A percentile compares a stretch with the other conserved stretches of the same genome.
Evolutionary conservation across 2,113 vertebrate genomes (phyloP).

Genomic region (Tonatia bakeri): DNA sequence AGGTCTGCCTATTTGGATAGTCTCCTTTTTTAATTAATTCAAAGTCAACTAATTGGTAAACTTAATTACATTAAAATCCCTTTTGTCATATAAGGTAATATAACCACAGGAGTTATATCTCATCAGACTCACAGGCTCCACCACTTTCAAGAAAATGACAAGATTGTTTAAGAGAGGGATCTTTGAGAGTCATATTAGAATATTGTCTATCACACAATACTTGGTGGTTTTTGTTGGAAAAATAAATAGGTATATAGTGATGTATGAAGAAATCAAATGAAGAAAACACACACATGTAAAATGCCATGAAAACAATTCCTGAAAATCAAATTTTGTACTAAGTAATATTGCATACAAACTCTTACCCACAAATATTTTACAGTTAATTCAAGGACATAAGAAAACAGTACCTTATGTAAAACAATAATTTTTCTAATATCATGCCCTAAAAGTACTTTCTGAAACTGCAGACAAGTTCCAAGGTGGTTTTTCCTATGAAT

Average conservation of each 20-base stretch:
- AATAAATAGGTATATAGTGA: not conserved
- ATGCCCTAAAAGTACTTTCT: not conserved
- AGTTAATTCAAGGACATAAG: not conserved
- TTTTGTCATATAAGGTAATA: not conserved
- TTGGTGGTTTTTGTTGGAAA: not conserved
- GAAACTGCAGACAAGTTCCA: not conserved
- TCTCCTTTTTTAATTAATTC: not conserved
- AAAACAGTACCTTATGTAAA: not conserved
- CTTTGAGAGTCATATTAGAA: not conserved
- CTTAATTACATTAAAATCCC: not conserved
- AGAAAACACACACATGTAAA: not conserved
- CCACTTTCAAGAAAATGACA: not conserved
- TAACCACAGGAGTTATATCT: not conserved
- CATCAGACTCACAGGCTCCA: not conserved
- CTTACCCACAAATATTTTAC: not conserved
- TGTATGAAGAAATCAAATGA: not conserved
- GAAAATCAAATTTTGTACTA: not conserved
- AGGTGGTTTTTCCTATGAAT: not conserved
- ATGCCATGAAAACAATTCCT: not conserved
- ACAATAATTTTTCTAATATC: not conserved
- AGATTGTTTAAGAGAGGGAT: not conserved
- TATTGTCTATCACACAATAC: not conserved
- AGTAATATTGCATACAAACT: not conserved
- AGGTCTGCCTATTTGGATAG: not conserved
- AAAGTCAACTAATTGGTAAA: not conserved